phyloP scores from a whole-genome alignment of 2,113 vertebrate species.

The Myiopsitta monachus region DNA sequence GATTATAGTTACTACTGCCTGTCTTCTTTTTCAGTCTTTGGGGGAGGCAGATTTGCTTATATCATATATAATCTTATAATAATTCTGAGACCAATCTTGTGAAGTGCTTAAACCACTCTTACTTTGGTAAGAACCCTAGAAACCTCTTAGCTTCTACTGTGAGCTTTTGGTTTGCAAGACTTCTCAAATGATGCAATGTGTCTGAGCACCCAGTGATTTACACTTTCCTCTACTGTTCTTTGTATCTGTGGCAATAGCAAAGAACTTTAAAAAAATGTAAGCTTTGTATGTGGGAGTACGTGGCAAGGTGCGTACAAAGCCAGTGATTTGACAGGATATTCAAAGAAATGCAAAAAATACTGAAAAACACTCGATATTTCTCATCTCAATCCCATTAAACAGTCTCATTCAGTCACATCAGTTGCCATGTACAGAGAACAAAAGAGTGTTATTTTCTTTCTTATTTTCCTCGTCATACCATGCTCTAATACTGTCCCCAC shows the following conservation, averaged over 20 bases:
- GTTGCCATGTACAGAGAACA: neutral
- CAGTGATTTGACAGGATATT: neutral
- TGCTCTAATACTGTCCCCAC: neutral
- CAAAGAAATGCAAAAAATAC: neutral
- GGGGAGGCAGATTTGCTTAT: neutral
- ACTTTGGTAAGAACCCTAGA: neutral
- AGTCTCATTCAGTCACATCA: neutral
- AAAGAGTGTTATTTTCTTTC: neutral
- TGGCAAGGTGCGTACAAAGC: too few species aligned
- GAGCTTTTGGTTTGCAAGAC: neutral
- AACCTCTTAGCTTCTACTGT: neutral
- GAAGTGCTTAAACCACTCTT: neutral
- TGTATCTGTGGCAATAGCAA: neutral
- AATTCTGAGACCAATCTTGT: neutral
- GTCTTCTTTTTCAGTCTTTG: neutral
- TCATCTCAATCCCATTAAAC: rapidly evolving
- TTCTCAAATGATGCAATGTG: neutral
- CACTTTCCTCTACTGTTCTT: neutral
- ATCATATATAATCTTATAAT: neutral
- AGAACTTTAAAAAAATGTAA: neutral
- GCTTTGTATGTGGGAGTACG: neutral
- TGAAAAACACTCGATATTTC: neutral
- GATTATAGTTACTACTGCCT: neutral
- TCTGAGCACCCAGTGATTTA: neutral
- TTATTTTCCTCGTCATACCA: neutral